These are phyloP conservation scores for Pseudomugil tenellus DNA, from an alignment of 2,797 vertebrate genomes.

Conservation along the genomic window DNA sequence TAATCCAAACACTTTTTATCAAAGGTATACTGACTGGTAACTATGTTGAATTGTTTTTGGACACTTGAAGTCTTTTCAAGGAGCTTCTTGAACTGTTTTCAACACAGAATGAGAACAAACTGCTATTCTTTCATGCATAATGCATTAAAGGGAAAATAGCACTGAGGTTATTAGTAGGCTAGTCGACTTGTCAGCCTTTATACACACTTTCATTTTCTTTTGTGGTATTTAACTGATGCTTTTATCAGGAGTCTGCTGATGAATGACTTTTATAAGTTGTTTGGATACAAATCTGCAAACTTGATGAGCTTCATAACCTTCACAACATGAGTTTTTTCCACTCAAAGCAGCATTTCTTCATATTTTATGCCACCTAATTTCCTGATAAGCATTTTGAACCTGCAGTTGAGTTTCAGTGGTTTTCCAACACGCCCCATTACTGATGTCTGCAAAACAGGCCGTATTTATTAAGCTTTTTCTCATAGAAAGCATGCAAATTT, in stretches of 20 bases:
- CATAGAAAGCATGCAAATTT: too few relatives aligned
- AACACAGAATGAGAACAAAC: constrained; percentile 16
- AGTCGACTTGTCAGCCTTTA: constrained; percentile 55
- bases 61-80: constrained; percentile 11
- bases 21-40: constrained; percentile 6
- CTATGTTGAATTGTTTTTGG: constrained; percentile 22
- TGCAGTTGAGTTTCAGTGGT: not conserved
- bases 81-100: constrained; percentile 8
- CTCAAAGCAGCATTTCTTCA: constrained; percentile 12
- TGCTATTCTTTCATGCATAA: constrained; percentile 56
- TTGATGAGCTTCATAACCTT: constrained; percentile 15
- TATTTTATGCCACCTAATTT: not conserved
- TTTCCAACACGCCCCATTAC: not conserved
- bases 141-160: constrained; percentile 44
- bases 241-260: constrained; percentile 18
- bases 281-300: constrained; percentile 48
- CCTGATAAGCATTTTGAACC: not conserved
- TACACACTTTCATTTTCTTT: constrained; percentile 50
- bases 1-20: constrained; percentile 7
- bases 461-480: not conserved
- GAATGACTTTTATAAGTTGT: constrained; percentile 39
- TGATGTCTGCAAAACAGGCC: not conserved
- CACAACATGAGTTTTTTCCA: constrained; percentile 12
- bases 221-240: constrained; percentile 50
- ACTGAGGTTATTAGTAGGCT: constrained; percentile 24